Base-by-base conservation (phyloP, 1,140 invertebrate genomes). In the Drosophila bipectinata region DNA sequence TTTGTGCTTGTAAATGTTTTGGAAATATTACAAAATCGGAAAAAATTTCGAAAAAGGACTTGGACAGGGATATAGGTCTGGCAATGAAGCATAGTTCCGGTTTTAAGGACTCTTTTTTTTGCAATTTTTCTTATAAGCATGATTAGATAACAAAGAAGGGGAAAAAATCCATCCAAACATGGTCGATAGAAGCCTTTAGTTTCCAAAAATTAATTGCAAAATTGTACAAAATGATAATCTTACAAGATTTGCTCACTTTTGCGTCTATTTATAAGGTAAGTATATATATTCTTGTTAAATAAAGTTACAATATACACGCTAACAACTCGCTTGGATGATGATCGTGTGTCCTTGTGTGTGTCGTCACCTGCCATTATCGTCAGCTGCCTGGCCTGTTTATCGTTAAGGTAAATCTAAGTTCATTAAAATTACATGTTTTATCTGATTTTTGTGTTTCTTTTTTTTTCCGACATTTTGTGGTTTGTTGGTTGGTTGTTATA, bases 191-290 rank as follows among this genome's bases (percentile, higher is more conserved):
- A 81, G 71, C 18, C 60, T 66, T 72, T 68, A 48, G 62, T 55
- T 56, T 68, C 18, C 30, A 73, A 61, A 88, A 88, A 67, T 77
- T 79, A 88, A 79, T 88, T 88, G 78, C 82, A 58, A 87, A 85
- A 82, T 88, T 88, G 47, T 87, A 87, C 82, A 87, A 88, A 87
- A 88, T 77, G 58, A 87, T 88, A 89, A 45, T 75, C 53, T 75
- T 57, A 74, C 54, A 77, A 57, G 71, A 63, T 45, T 88, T 88
- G 74, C 64, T 71, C 79, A 62, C 58, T 59, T 78, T 44, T 58
- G 48, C 49, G 44, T 77, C 51, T 51, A 54, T 75, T 55, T 63
- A 39, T 18, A 30, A 58, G 71, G 63, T 78, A 49, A 45, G 56
- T 69, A 51, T 69, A 51, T 81, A 57, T 69, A 58, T 79, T 63